phyloP scores from a whole-genome alignment of 2,888 invertebrate species.

The Tromatobia lineatoria region DNA sequence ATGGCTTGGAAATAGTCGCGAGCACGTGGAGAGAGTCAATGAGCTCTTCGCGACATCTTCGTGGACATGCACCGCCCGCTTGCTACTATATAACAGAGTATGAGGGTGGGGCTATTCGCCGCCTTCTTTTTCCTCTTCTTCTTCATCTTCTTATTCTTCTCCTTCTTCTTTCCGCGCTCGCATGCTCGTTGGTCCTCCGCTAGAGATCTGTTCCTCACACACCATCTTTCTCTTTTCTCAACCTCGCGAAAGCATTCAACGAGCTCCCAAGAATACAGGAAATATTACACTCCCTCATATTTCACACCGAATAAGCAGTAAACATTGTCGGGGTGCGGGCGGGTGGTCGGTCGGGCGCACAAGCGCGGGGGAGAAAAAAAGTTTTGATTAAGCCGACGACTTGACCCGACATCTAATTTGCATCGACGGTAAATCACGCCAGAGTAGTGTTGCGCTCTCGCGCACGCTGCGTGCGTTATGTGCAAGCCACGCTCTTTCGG shows the following conservation, averaged over 20 bases:
- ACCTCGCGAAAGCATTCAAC: slow-evolving; percentile 61
- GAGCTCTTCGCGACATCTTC: slow-evolving; percentile 49
- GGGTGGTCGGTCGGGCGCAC: slow-evolving; percentile 37
- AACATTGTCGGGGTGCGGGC: slow-evolving; percentile 72
- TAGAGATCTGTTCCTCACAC: neutral
- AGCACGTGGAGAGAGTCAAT: slow-evolving; percentile 55
- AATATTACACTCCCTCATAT: slow-evolving; percentile 71
- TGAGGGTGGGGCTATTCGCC: slow-evolving; percentile 59
- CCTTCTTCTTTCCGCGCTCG: slow-evolving; percentile 48
- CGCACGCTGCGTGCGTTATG: slow-evolving; percentile 64
- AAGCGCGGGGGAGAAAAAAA: slow-evolving; percentile 64
- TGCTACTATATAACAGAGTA: slow-evolving; percentile 34
- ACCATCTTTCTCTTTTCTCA: slow-evolving; percentile 58
- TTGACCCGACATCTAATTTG: slow-evolving; percentile 75
- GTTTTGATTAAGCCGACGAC: slow-evolving; percentile 74
- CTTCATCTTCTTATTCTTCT: neutral
- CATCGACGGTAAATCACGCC: slow-evolving; percentile 74
- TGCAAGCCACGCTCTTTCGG: slow-evolving; percentile 62
- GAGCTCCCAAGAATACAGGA: slow-evolving; percentile 66
- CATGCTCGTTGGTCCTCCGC: slow-evolving; percentile 11
- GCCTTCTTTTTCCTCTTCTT: slow-evolving; percentile 25
- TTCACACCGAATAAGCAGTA: slow-evolving; percentile 72
- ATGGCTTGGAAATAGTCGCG: slow-evolving; percentile 46
- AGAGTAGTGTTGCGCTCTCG: slow-evolving; percentile 60
- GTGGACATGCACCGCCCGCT: slow-evolving; percentile 46